Evolutionary conservation across 2,797 vertebrate species (phyloP), one percentile per base, ranked within the genome.

Genomic region (Pristis pectinata): DNA sequence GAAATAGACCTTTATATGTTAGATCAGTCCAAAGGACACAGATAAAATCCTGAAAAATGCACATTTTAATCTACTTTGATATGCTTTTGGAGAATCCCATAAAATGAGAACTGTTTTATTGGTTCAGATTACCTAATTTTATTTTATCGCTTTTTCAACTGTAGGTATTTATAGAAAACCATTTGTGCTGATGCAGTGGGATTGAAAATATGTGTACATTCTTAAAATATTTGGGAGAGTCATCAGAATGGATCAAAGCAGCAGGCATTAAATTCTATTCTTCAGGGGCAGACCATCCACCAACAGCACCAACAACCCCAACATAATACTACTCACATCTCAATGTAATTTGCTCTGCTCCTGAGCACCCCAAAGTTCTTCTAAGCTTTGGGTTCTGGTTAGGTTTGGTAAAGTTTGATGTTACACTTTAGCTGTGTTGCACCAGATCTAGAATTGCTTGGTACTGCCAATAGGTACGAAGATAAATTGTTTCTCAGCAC

Each of bases 141-240:
- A 91, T 27, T 91, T 61, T 61, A 67, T 67, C 10, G 59, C 59
- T 37, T 44, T 67, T 41, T 37, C n/a, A 70, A n/a, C 56, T 27
- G 8, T 34, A 41, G 87, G 61, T 64, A 64, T 37, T 91, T n/a
- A 91, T 41, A 61, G n/a, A 91, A 91, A 91, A 91, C 53, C 17
- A 41, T 37, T 64, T 91, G 30, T 91, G 87, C n/a, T 91, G 87
- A 91, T 67, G 87, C 56, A 61, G n/a, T 91, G 19, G n/a, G 59
- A 64, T 64, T 91, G 59, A 67, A 91, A 91, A 64, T 91, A 91
- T 64, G 87, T 64, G 91, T 59, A 85, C 85, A 64, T 91, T 91
- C 49, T 91, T 91, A 91, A 61, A 91, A 61, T 87, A 37, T 91
- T 61, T 37, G 17, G 64, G 15, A 11, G 34, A 64, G 1, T 64